A percentile compares a stretch with the other conserved stretches of the same genome.
Evolutionary conservation across 2,888 invertebrate genomes (phyloP).

Genomic region (Archaeoteleia sp.): DNA sequence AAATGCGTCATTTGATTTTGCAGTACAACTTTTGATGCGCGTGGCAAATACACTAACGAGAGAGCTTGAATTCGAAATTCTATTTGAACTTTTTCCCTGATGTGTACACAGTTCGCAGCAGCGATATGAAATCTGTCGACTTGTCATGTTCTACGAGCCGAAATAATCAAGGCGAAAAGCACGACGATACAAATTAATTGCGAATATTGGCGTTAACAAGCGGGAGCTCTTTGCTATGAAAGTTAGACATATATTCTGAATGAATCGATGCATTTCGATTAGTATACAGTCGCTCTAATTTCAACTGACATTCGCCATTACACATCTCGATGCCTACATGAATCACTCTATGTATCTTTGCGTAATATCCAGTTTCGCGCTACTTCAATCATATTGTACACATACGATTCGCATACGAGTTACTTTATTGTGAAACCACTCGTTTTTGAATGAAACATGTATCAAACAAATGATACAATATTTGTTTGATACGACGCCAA

Average conservation of each 20-base stretch:
- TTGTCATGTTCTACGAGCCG: slow-evolving; percentile 11
- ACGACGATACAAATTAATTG: slow-evolving; percentile 15
- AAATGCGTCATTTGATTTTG: not conserved
- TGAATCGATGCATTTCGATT: slow-evolving; percentile 28
- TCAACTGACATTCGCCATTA: slow-evolving; percentile 36
- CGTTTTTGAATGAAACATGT: no score
- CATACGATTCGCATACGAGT: slow-evolving; percentile 4
- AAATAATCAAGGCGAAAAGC: slow-evolving; percentile 9
- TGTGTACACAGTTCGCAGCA: not conserved
- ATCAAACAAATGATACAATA: no score
- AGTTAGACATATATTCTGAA: slow-evolving; percentile 11
- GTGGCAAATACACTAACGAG: not conserved
- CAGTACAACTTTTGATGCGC: not conserved
- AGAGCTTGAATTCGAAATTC: slow-evolving; percentile 3
- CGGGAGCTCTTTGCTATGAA: slow-evolving; percentile 11
- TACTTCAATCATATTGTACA: slow-evolving; percentile 14
- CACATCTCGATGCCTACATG: slow-evolving; percentile 26
- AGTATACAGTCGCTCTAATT: slow-evolving; percentile 24
- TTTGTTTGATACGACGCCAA: no score
- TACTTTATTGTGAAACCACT: slow-evolving; percentile 29
- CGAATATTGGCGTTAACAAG: slow-evolving; percentile 23
- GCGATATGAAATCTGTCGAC: slow-evolving; percentile 5
- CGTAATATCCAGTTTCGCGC: slow-evolving; percentile 33
- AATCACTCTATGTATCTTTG: slow-evolving; percentile 34
- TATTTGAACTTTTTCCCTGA: slow-evolving; percentile 1